Base-by-base conservation (phyloP, 2,797 vertebrate genomes). In the Thaleichthys pacificus region DNA sequence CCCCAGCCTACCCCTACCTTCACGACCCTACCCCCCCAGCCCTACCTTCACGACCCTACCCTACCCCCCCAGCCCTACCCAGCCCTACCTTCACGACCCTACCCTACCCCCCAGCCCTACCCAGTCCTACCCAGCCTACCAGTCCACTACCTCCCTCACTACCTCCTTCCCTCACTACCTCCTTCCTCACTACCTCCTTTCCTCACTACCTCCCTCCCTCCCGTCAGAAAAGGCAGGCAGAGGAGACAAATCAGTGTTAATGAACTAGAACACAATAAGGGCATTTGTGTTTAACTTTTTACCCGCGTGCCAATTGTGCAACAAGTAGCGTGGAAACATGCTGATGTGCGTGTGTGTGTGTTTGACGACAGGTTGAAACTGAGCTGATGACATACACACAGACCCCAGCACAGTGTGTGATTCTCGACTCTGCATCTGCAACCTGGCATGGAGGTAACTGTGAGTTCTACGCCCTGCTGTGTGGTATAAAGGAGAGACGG, bases 191-290 rank as follows among this genome's bases (percentile, higher is more conserved):
- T 6, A 6, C 22, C 58, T 24, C 22, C 22, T 19, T 22, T 7
- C 11, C 0, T 21, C 22, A n/a, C 21, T 21, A n/a, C 22, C 21
- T 22, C 15, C 62, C 21, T n/a, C 17, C 32, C 14, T 11, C 19
- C 35, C 8, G 77, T 84, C 83, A 88, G 75, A 81, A 73, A 68
- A 62, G 6, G 72, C 70, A 70, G 77, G 85, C 71, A 85, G 78
- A 71, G 64, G 4, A 85, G 85, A 85, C 84, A 77, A 85, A 87
- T 88, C 84, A 30, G 4, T n/a, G 80, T 72, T 82, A 91, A 89
- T 88, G 90, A 89, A 87, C 84, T 79, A 89, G 86, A 91, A 91
- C 87, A 85, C 86, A 91, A 89, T 86, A 87, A 82, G 66, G 49
- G 83, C 6, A 75, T 74, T 84, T 64, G 57, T 69, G 70, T 11